Evolutionary conservation across 2,113 vertebrate species (phyloP).

Genomic region (Dipodomys stephensi): DNA sequence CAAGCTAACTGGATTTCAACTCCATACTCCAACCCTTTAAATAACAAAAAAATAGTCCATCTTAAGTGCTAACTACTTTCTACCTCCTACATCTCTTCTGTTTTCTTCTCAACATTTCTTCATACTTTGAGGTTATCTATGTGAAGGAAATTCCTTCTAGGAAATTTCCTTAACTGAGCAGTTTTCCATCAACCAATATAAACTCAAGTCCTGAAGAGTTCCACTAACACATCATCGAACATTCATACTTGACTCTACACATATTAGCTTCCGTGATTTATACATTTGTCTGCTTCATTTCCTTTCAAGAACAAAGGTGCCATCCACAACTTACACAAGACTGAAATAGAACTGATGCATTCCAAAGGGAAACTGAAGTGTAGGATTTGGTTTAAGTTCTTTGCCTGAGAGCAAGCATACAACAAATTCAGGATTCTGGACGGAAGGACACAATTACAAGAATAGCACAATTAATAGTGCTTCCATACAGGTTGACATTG

Average conservation of each 20-base stretch:
- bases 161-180: conserved; percentile 5
- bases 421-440: neutral
- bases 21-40: neutral
- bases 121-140: neutral
- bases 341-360: neutral
- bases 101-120: neutral
- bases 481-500: neutral
- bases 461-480: neutral
- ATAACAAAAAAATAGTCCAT: neutral
- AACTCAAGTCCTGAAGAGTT: neutral
- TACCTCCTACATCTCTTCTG: neutral
- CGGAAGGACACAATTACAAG: fast-evolving
- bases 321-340: neutral
- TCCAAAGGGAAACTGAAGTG: neutral
- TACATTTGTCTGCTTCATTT: neutral
- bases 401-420: neutral
- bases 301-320: neutral
- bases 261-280: neutral
- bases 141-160: neutral
- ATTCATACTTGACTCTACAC: neutral
- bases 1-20: neutral
- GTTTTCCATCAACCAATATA: neutral
- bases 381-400: neutral
- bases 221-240: neutral
- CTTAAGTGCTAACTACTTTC: neutral